Conservation (phyloP, 2,113 vertebrate genomes). For the Sinocyclocheilus anshuiensis region DNA sequence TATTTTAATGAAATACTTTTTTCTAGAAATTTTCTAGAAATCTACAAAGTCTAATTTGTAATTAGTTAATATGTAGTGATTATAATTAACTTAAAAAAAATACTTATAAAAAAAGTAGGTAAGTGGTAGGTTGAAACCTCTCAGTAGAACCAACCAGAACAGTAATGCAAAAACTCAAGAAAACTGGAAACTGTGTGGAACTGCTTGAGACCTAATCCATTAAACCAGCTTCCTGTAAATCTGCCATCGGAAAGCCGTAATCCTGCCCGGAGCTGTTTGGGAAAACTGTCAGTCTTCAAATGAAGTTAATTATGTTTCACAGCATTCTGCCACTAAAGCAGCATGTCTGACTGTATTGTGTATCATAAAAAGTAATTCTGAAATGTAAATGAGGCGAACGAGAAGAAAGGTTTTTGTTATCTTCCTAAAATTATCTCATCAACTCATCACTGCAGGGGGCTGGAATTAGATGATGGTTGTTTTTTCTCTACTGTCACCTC, state of each 20-base stretch:
- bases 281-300: slow-evolving; percentile 71
- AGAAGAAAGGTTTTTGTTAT: neutral
- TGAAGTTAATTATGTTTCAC: slow-evolving; percentile 77
- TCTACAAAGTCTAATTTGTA: too few relatives aligned
- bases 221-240: slow-evolving; percentile 64
- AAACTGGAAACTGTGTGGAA: neutral
- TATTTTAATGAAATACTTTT: too few relatives aligned
- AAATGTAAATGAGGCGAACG: slow-evolving; percentile 34
- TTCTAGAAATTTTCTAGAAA: too few relatives aligned
- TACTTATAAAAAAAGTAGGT: too few relatives aligned
- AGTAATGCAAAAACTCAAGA: too few relatives aligned
- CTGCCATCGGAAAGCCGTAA: slow-evolving; percentile 64
- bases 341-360: slow-evolving; percentile 44
- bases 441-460: slow-evolving; percentile 9
- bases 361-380: slow-evolving; percentile 3
- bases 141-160: too few relatives aligned
- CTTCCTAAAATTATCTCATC: slow-evolving; percentile 31
- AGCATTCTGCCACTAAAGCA: slow-evolving; percentile 53
- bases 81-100: too few relatives aligned
- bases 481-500: neutral
- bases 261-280: slow-evolving; percentile 50
- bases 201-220: slow-evolving; percentile 13
- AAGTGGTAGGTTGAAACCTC: too few relatives aligned
- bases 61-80: too few relatives aligned
- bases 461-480: neutral